phyloP scores from a whole-genome alignment of 2,888 invertebrate species.

The Cryptosula pallasiana region DNA sequence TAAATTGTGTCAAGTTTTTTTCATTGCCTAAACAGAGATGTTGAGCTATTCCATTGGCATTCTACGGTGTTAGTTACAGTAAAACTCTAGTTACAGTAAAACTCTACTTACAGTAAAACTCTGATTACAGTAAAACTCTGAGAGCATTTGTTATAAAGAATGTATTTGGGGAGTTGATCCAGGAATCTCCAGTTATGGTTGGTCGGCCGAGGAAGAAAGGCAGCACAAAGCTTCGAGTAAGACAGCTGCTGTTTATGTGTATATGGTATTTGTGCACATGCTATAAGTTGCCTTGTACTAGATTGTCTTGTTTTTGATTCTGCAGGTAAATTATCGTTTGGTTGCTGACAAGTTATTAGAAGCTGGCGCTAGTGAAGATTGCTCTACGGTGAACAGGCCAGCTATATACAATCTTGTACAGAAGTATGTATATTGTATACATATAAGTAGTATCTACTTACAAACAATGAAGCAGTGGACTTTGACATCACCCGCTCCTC shows the following conservation, averaged over 20 bases:
- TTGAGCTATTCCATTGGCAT: no score
- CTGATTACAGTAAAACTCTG: background rate
- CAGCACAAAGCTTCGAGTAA: conserved; percentile 1
- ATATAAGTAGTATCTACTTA: background rate
- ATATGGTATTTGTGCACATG: no score
- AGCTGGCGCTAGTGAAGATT: background rate
- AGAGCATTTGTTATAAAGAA: conserved; percentile 16
- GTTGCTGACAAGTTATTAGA: conserved; percentile 6
- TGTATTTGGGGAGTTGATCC: conserved; percentile 8
- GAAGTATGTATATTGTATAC: background rate
- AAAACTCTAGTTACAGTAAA: no score
- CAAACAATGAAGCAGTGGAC: no score
- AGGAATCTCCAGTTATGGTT: background rate
- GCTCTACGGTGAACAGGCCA: conserved; percentile 10
- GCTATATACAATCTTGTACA: conserved; percentile 14
- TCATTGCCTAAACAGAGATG: no score
- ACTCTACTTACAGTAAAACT: no score
- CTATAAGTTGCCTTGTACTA: no score
- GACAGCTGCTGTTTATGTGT: no score
- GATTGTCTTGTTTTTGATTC: no score
- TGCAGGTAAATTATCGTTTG: background rate
- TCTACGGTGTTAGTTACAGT: no score
- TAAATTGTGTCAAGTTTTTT: no score
- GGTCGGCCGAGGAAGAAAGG: conserved; percentile 3
- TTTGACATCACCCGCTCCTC: no score